These are phyloP conservation scores for Noturus placidus DNA, from an alignment of 2,113 vertebrate genomes.

Conservation along the genomic window DNA sequence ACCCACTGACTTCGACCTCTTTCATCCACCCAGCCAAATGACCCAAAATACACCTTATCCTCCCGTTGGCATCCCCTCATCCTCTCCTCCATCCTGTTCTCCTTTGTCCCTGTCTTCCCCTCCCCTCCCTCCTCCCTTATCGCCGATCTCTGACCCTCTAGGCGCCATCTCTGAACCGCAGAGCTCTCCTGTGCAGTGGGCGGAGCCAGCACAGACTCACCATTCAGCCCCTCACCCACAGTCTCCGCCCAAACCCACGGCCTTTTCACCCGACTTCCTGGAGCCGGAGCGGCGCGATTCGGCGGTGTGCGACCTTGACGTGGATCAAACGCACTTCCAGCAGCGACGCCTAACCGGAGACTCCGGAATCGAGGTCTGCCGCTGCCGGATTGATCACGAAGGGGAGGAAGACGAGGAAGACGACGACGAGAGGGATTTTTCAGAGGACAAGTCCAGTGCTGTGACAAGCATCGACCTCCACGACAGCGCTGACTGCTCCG, in stretches of 20 bases:
- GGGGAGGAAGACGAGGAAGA: slow-evolving; percentile 55
- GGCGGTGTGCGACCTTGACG: slow-evolving; percentile 63
- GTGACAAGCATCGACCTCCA: slow-evolving; percentile 48
- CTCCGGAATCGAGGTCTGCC: slow-evolving; percentile 91
- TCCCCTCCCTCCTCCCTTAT: slow-evolving; percentile 43
- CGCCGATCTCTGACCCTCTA: slow-evolving; percentile 59
- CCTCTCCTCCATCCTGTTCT: slow-evolving; percentile 53
- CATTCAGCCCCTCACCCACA: slow-evolving; percentile 23
- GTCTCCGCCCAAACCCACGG: slow-evolving; percentile 57
- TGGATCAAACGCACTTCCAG: slow-evolving; percentile 76
- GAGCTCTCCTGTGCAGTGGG: slow-evolving; percentile 18
- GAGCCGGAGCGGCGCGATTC: slow-evolving; percentile 61
- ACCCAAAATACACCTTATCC: slow-evolving; percentile 48
- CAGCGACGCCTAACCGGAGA: slow-evolving; percentile 88
- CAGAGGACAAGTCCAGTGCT: background rate
- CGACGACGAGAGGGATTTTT: slow-evolving; percentile 25
- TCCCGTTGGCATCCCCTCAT: slow-evolving; percentile 50
- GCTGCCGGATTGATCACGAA: slow-evolving; percentile 70
- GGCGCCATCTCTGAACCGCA: slow-evolving; percentile 32
- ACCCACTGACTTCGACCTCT: slow-evolving; percentile 54
- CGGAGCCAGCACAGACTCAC: slow-evolving; percentile 29
- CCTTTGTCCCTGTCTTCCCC: slow-evolving; percentile 46
- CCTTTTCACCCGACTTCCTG: slow-evolving; percentile 69
- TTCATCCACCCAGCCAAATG: slow-evolving; percentile 48
- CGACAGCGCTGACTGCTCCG: slow-evolving; percentile 65